phyloP scores from a whole-genome alignment of 2,797 vertebrate genomes.

The Rhinichthys osculus region DNA sequence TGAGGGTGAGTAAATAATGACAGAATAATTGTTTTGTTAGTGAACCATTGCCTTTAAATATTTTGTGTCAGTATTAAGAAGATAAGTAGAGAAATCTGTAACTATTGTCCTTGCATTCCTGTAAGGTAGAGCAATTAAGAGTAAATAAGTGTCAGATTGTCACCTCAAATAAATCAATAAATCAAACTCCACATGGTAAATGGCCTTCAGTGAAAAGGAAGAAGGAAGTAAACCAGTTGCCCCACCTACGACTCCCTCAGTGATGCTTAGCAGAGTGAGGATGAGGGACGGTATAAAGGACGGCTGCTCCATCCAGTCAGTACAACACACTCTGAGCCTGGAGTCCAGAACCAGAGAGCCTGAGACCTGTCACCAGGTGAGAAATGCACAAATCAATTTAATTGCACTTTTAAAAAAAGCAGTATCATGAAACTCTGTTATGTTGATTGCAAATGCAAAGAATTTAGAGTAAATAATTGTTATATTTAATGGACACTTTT shows the following conservation, averaged over 20 bases:
- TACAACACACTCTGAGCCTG: background rate
- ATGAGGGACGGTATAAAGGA: constrained; percentile 9
- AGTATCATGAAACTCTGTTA: background rate
- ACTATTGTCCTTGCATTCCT: background rate
- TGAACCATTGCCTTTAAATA: background rate
- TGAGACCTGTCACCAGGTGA: background rate
- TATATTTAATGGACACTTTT: background rate
- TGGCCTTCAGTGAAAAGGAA: constrained; percentile 5
- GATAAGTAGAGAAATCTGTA: background rate
- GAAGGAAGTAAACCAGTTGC: constrained; percentile 20
- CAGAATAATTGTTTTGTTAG: too few species aligned
- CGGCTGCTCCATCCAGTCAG: background rate
- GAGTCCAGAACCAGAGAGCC: background rate
- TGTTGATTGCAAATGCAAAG: background rate
- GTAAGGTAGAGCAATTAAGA: background rate
- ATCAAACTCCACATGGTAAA: background rate
- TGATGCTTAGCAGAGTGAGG: background rate
- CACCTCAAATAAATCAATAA: constrained; percentile 12
- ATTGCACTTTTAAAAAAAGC: background rate
- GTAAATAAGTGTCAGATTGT: background rate
- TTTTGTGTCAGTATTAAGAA: background rate
- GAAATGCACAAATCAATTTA: background rate
- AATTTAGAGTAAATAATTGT: background rate
- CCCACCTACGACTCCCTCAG: background rate
- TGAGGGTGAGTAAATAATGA: background rate